A percentile compares a stretch with the other conserved stretches of the same genome.
These are phyloP conservation scores for Amblyjoppa fuscipennis DNA, from an alignment of 2,888 invertebrate genomes.

Conservation along the genomic window DNA sequence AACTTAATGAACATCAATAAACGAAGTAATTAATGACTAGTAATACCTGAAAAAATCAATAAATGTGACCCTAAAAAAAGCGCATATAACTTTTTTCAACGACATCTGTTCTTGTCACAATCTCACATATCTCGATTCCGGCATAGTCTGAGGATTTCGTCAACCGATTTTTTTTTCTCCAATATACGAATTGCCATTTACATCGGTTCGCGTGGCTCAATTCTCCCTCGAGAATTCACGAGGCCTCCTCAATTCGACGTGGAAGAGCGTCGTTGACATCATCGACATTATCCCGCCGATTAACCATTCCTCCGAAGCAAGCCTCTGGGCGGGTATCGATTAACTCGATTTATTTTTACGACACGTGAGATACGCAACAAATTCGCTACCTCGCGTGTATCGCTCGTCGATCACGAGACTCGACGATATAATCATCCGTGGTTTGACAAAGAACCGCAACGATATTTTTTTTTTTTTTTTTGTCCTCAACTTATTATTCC, in stretches of 20 bases:
- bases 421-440: neutral
- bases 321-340: neutral
- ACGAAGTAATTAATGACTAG: neutral
- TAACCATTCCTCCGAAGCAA: neutral
- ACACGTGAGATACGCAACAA: conserved; percentile 7
- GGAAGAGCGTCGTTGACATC: neutral
- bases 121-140: neutral
- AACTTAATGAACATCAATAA: neutral
- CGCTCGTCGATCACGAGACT: neutral
- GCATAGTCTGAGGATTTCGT: neutral
- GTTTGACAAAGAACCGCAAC: conserved; percentile 9
- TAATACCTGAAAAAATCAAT: neutral
- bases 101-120: neutral
- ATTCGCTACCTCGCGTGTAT: neutral
- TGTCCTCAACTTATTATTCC: neutral
- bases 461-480: neutral
- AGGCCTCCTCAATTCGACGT: neutral
- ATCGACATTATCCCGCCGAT: neutral
- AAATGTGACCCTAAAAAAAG: neutral
- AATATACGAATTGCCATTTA: neutral
- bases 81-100: neutral
- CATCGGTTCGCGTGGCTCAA: neutral
- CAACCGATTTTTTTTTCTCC: neutral
- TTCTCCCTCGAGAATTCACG: neutral
- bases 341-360: conserved; percentile 13